Evolutionary conservation across 2,113 vertebrate genomes (phyloP).

Genomic region (Pituophis catenifer): DNA sequence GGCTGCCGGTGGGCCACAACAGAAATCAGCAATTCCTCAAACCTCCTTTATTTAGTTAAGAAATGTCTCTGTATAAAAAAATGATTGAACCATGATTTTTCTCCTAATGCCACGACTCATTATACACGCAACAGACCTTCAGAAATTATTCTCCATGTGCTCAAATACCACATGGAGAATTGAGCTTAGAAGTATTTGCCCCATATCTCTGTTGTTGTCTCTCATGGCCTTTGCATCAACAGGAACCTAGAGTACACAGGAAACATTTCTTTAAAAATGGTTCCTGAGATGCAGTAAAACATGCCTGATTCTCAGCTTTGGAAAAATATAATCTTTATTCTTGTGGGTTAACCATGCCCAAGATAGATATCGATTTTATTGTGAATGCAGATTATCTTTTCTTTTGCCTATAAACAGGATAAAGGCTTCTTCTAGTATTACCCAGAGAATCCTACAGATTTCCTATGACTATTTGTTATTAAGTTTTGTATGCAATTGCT

Average conservation of each 20-base stretch:
- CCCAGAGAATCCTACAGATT: background rate
- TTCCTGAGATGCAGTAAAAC: background rate
- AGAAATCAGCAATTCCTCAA: background rate
- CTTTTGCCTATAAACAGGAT: background rate
- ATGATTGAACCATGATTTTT: background rate
- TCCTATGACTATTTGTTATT: background rate
- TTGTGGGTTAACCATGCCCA: background rate
- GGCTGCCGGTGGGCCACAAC: no score
- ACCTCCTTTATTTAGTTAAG: background rate
- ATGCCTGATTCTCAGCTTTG: background rate
- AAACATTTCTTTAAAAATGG: background rate
- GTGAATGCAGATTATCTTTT: background rate
- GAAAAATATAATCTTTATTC: background rate
- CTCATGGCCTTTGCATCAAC: background rate
- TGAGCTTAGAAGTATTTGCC: background rate
- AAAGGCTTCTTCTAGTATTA: background rate
- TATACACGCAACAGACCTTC: background rate
- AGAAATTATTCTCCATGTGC: background rate
- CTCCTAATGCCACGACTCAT: background rate
- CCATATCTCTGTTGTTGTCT: no score
- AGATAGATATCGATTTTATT: constrained; percentile 2
- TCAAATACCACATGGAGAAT: background rate
- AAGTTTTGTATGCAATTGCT: background rate
- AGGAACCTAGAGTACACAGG: background rate
- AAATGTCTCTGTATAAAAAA: background rate